A percentile compares a stretch with the other conserved stretches of the same genome.
Conservation (phyloP, 2,113 vertebrate species). For the Trematomus loennbergii region DNA sequence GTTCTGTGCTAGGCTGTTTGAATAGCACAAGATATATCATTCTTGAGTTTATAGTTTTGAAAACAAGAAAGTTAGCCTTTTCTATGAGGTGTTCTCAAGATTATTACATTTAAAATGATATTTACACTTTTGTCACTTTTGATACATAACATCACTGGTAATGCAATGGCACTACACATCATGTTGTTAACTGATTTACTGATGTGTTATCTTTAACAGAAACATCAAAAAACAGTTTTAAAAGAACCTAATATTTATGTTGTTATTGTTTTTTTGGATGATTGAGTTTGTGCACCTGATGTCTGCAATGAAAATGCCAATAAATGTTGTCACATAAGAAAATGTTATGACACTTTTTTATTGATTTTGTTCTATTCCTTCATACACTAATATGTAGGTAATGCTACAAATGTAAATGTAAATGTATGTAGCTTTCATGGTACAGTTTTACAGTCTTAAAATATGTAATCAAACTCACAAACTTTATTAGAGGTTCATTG, state of each 20-base stretch:
- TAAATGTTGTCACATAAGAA: constrained; percentile 54
- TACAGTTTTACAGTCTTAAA: background rate
- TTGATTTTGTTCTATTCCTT: background rate
- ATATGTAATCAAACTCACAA: background rate
- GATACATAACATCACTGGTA: constrained; percentile 34
- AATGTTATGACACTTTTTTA: background rate
- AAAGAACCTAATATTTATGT: constrained; percentile 71
- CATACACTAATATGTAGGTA: background rate
- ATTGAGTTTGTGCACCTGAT: constrained; percentile 59
- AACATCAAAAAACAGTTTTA: constrained; percentile 57
- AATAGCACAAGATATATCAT: constrained; percentile 11
- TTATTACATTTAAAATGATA: constrained; percentile 24
- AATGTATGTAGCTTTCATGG: background rate
- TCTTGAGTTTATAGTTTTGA: constrained; percentile 42
- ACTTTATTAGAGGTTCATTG: background rate
- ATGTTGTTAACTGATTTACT: constrained; percentile 46
- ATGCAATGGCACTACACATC: constrained; percentile 33
- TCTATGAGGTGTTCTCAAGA: constrained; percentile 44
- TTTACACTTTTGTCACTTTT: constrained; percentile 37
- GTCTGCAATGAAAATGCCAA: constrained; percentile 62
- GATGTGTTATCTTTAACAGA: constrained; percentile 43
- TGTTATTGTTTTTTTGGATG: constrained; percentile 61
- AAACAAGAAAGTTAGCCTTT: constrained; percentile 28
- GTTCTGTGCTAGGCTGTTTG: constrained; percentile 53
- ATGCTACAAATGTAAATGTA: background rate